Base-by-base conservation (phyloP, 2,113 vertebrate genomes). In the Eptesicus fuscus region DNA sequence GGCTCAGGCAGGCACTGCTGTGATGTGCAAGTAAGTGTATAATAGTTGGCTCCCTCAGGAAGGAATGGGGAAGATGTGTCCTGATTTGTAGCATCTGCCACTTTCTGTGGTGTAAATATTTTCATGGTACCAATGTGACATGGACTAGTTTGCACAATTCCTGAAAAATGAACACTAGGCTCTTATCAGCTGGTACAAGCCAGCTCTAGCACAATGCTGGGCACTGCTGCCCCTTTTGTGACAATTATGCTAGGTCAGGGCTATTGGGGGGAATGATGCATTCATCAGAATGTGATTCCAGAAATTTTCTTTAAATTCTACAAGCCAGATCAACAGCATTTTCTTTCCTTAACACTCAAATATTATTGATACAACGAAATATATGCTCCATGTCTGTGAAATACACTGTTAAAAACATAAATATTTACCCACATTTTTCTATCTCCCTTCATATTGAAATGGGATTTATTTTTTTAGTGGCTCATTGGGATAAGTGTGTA, bases 231-330 rank as follows among this genome's bases (percentile, higher is more conserved):
- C 18, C 25, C 42, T 37, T 70, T 73, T 5, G 0, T 22, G 61
- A 35, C 16, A 51, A 40, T n/a, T 32, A 47, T 53, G 69, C 84
- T 51, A 88, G 3, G 73, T 25, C 3, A 79, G 20, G 13, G 17
- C 10, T 35, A 1, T n/a, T 40, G 4, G 14, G 18, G 20, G 1
- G 10, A 61, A 13, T 76, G 20, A 53, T 76, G n/a, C 0, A 0
- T 32, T 25, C 42, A 63, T 74, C 28, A n/a, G 56, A 93, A 83
- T 53, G 2, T 7, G 23, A 44, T 76, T 56, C 28, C 6, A 53
- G 67, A 95, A 76, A 85, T 85, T 85, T 32, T n/a, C 59, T 95
- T 79, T 88, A 22, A 93, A 80, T 44, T 25, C 3, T 53, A 6
- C 28, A 61, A n/a, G 4, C 16, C 40, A 88, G 5, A 30, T 63